A percentile compares a stretch with the other conserved stretches of the same genome.
phyloP scores from a whole-genome alignment of 92 coral and sea anemone genomes.

The Scolanthus callimorphus region DNA sequence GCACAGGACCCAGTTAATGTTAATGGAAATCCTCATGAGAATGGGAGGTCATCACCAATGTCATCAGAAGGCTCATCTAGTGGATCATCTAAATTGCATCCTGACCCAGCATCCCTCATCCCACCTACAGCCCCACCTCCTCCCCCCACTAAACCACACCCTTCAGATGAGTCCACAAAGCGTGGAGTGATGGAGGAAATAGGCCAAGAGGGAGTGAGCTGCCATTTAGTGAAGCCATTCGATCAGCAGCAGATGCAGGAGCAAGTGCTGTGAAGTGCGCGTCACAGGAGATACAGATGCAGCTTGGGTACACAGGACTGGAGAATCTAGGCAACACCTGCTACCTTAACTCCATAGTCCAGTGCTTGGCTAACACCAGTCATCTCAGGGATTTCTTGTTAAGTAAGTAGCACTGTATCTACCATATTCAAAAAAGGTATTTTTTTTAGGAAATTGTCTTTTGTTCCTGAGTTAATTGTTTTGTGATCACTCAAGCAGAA shows the following conservation, averaged over 20 bases:
- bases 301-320: constrained; percentile 74
- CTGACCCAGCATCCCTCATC: constrained; percentile 28
- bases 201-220: constrained; percentile 21
- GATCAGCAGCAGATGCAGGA: constrained; percentile 25
- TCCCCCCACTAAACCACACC: constrained; percentile 12
- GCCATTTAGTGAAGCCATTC: constrained; percentile 47
- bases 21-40: not conserved
- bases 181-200: constrained; percentile 77
- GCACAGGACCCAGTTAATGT: no score
- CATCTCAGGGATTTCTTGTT: constrained; percentile 77
- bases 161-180: constrained; percentile 11
- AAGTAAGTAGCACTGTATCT: no score
- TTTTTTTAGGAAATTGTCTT: no score
- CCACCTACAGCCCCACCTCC: constrained; percentile 41
- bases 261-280: constrained; percentile 5
- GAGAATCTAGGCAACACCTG: constrained; percentile 84
- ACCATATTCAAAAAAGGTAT: no score
- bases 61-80: constrained; percentile 7
- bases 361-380: constrained; percentile 85
- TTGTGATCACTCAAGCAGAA: no score
- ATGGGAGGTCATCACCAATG: constrained; percentile 12
- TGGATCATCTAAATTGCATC: not conserved
- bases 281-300: not conserved
- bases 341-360: constrained; percentile 92
- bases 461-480: no score